Base-by-base conservation (phyloP, 1,140 invertebrate genomes). In the Sycophila sp. region DNA sequence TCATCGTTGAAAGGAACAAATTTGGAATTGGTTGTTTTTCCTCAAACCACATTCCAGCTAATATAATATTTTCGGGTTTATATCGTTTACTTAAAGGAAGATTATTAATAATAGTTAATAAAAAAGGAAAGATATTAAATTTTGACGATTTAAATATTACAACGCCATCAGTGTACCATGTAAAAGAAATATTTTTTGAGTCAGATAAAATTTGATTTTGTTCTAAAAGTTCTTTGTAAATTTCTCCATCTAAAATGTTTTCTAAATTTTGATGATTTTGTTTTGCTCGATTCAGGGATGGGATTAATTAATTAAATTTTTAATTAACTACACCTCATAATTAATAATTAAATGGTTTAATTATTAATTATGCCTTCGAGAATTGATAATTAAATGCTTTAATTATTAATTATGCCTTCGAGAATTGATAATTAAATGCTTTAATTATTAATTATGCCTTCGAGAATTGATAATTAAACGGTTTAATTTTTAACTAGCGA, bases 21-120 rank as follows among this genome's bases (percentile, higher is more conserved):
- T 56, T 73, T 10, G 69, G 65, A 55, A 36, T n/a, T 19, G 69
- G 72, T 69, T 71, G 71, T 30, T 65, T 28, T 10, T 36, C 7
- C n/a, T 66, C 73, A 47, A 72, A 68, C 73, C 71, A 73, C 28
- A 75, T 26, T 58, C 58, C 71, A 6, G 34, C 71, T 13, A 73
- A 11, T 13, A 75, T 62, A 1, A 67, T 17, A 53, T 75, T 75
- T 49, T 75, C 67, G 8, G 47, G 30, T 36, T 49, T 72, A 10
- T 53, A 70, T 62, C 70, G 62, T 59, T 66, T 15, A 15, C 22
- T 58, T 19, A 45, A 67, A 6, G 63, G 62, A 19, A 72, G 17
- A 49, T 75, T 68, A 34, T 72, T 75, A 7, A 72, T 67, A 5
- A 72, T 67, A 5, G 19, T 38, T 32, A 75, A 45, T 34, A 63